Evolutionary conservation across 2,113 vertebrate genomes (phyloP).

Genomic region (Chaenocephalus aceratus): DNA sequence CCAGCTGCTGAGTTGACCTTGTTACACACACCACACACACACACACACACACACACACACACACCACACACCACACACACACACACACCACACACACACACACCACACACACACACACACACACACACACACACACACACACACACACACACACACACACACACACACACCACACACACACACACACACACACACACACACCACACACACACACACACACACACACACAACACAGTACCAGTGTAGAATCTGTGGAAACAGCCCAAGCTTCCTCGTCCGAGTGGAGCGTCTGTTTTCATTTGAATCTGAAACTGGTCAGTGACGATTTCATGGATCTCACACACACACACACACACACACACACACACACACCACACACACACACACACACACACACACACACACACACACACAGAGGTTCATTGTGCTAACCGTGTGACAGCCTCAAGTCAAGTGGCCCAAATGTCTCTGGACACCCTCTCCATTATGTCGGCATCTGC

Average conservation of each 20-base stretch:
- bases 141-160: no score
- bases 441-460: conserved; percentile 32
- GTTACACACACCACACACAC: conserved; percentile 28
- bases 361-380: conserved; percentile 28
- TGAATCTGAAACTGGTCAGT: conserved; percentile 59
- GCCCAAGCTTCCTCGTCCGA: conserved; percentile 27
- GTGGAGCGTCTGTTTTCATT: conserved; percentile 63
- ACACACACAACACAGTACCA: background rate
- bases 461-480: conserved; percentile 53
- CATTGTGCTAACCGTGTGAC: conserved; percentile 64
- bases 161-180: no score
- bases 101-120: no score
- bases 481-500: conserved; percentile 28
- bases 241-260: conserved; percentile 15
- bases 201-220: conserved; percentile 14
- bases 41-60: conserved; percentile 19
- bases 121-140: no score
- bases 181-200: no score
- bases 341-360: conserved; percentile 30
- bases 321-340: conserved; percentile 28
- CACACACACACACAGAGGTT: conserved; percentile 28
- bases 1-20: conserved; percentile 77
- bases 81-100: no score
- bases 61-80: no score
- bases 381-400: conserved; percentile 13